Percentiles rank a stretch among this genome's conserved stretches.
These are phyloP conservation scores for Harpalus rufipes DNA, from an alignment of 2,888 invertebrate species.

Conservation along the genomic window DNA sequence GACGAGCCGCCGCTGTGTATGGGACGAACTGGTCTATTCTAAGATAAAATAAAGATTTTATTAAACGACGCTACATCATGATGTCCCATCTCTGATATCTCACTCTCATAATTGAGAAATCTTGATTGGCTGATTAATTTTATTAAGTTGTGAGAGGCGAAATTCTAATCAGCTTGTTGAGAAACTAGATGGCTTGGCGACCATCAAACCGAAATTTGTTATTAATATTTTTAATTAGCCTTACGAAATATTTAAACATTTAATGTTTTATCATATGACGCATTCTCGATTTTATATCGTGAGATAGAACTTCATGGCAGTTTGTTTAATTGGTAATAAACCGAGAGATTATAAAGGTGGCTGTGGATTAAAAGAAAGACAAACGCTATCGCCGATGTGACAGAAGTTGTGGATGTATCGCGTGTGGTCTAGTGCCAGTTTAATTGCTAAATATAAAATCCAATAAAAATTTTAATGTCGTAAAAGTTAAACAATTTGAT, in stretches of 20 bases:
- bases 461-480: conserved; percentile 19
- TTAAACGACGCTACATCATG: not conserved
- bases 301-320: conserved; percentile 13
- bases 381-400: conserved; percentile 32
- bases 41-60: not conserved
- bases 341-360: conserved; percentile 38
- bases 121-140: conserved; percentile 36
- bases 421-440: conserved; percentile 37
- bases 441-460: conserved; percentile 35
- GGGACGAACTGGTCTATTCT: not conserved
- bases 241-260: conserved; percentile 35
- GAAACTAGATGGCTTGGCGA: conserved; percentile 17
- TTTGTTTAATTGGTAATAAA: conserved; percentile 43
- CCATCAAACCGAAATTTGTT: conserved; percentile 29
- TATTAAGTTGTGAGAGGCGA: conserved; percentile 34
- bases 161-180: conserved; percentile 22
- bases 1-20: too few species aligned
- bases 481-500: conserved; percentile 41
- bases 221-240: conserved; percentile 41
- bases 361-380: conserved; percentile 9
- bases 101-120: conserved; percentile 13
- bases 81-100: conserved; percentile 1
- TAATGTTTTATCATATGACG: conserved; percentile 31
- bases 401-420: conserved; percentile 8
- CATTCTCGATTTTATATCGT: not conserved